Conservation (phyloP, 1,140 invertebrate genomes). For the Chelonus insularis region DNA sequence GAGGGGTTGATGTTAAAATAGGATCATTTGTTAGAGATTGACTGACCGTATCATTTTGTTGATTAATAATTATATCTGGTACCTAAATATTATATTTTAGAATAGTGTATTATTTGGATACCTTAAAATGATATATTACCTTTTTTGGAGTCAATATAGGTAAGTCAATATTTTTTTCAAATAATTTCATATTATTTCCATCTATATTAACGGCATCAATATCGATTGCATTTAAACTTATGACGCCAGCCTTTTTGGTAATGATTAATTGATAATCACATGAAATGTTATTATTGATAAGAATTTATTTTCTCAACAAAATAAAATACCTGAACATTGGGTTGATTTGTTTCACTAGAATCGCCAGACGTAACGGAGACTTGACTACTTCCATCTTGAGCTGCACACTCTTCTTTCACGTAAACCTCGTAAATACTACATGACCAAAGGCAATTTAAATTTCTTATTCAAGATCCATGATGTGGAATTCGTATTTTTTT, state of each 20-base stretch:
- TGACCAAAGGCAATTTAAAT: not conserved
- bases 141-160: conserved; percentile 34
- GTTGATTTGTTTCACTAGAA: conserved; percentile 9
- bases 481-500: too few relatives aligned
- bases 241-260: conserved; percentile 31
- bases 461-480: not conserved
- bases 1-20: conserved; percentile 32
- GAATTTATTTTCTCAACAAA: not conserved
- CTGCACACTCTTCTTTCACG: conserved; percentile 42
- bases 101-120: too few relatives aligned
- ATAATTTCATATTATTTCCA: conserved; percentile 34
- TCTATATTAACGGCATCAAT: conserved; percentile 40
- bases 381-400: conserved; percentile 22
- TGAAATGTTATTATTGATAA: not conserved
- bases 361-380: not conserved
- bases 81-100: not conserved
- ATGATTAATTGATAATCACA: not conserved
- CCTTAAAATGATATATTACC: not conserved
- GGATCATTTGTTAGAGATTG: conserved; percentile 38
- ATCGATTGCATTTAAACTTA: conserved; percentile 40
- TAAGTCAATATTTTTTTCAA: conserved; percentile 39
- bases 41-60: conserved; percentile 3
- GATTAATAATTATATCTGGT: not conserved
- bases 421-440: conserved; percentile 50
- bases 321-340: conserved; percentile 29